A percentile compares a stretch with the other conserved stretches of the same genome.
Evolutionary conservation across 2,113 vertebrate genomes (phyloP).

Genomic region (Tricholaema leucomelas): DNA sequence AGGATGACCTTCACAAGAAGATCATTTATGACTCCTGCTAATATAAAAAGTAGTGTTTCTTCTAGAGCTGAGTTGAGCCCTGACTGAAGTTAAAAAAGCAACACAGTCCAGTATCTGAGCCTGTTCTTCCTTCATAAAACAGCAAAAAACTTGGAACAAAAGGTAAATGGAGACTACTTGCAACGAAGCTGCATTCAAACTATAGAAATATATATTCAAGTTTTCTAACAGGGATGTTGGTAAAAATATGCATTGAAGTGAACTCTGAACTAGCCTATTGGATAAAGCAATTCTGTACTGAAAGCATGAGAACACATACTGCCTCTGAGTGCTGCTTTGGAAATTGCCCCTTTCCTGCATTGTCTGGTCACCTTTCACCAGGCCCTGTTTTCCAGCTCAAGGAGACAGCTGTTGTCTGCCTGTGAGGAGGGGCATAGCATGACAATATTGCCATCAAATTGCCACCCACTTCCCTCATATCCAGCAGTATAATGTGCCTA

Average conservation of each 20-base stretch:
- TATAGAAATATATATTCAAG: slow-evolving; percentile 56
- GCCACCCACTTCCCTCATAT: neutral
- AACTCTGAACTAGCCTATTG: neutral
- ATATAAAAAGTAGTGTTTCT: neutral
- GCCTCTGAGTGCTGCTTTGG: neutral
- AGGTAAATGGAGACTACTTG: neutral
- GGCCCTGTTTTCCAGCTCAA: neutral
- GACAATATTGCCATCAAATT: neutral
- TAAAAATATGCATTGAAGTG: slow-evolving; percentile 34
- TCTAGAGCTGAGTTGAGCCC: neutral
- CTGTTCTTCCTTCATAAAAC: slow-evolving; percentile 32
- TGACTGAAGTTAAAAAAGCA: neutral
- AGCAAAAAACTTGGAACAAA: neutral
- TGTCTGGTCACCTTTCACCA: neutral
- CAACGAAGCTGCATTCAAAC: slow-evolving; percentile 56
- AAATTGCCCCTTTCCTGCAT: neutral
- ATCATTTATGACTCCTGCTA: neutral
- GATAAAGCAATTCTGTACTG: neutral
- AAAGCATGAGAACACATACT: neutral
- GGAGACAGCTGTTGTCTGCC: neutral
- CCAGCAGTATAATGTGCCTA: neutral
- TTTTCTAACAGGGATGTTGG: slow-evolving; percentile 78
- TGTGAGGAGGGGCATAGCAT: neutral
- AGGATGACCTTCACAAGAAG: neutral
- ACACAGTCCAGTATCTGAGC: neutral